Base-by-base conservation (phyloP, 2,888 invertebrate genomes). In the Cephus nigrinus region DNA sequence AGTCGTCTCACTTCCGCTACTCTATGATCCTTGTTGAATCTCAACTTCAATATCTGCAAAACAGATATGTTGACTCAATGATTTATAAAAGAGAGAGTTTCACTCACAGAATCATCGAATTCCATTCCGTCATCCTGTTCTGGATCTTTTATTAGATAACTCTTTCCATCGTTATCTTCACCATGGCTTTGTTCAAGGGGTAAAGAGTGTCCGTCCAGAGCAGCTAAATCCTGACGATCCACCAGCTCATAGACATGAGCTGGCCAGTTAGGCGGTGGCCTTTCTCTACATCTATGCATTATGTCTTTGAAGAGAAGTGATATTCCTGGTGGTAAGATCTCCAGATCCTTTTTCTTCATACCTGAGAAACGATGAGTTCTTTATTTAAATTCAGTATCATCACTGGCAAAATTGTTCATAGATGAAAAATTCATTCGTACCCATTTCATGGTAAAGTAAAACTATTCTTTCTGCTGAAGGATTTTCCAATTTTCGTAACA, bases 1-100 rank as follows among this genome's bases (percentile, higher is more conserved):
- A 98, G 93, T 78, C 95, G 94, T 78, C 96, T 94, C 1, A 97
- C 96, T 92, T 98, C 98, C 12, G 95, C 93, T 82, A 98, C 95
- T 76, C 98, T 86, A 73, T 91, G 91, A 82, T 91, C 91, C 69
- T 88, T 88, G 75, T 88, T 90, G 75, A 91, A 91, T 68, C 91
- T 81, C 68, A 91, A 76, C 75, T 88, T 89, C 9, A 91, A 79
- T 75, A 90, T 86, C 84, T 88, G 55, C 0, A 78, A 74, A 78
- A 76, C 1, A 75, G 74, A 80, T 55, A 23, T 55, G 55, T 55
- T 55, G 55, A 55, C 55, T 71, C 71, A 71, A 33, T 71, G 31
- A 55, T 74, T 40, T 82, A 3, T 32, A 74, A 69, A 32, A 69
- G 32, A 36, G 4, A 71, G n/a, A 23, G 35, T 71, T 80, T 90